Evolutionary conservation across 2,113 vertebrate species (phyloP), one percentile per base, ranked within the genome.

Genomic region (Xyliphius kryptos): DNA sequence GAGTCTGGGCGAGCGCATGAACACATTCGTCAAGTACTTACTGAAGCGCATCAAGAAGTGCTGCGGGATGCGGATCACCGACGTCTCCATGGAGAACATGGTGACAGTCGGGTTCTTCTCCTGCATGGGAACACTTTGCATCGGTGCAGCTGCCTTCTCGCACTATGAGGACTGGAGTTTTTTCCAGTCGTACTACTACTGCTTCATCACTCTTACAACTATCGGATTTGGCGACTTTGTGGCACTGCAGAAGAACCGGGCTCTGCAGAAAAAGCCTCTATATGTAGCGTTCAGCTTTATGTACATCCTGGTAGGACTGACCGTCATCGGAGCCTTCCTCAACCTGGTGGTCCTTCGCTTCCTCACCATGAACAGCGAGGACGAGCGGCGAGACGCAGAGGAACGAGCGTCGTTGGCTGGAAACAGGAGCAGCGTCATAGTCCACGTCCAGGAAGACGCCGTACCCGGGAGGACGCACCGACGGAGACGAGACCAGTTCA

Each of bases 51-150:
- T 97, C 82, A 99, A 99, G 86, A 94, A 94, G 76, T 97, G 94
- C 87, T 97, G 92, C 0, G 93, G 96, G 36, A 89, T 96, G 94
- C 89, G 88, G 76, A 90, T 86, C 89, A 98, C 93, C 0, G 95
- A 97, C 0, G 96, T 98, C 52, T 99, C 96, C 78, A 99, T 97
- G 96, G 95, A 99, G 86, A 99, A 99, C 86, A 99, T 99, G 96
- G 96, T 99, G 77, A 97, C 95, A 0, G 93, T 99, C 43, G 96
- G 96, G 56, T 97, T 99, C 87, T 98, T 99, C 89, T 99, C 95
- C 41, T 99, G 96, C 89, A 92, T 97, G 66, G 95, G 95, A 49
- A 99, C 95, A 7, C 90, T 99, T 72, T 99, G 96, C 84, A 90
- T 99, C 2, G 96, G 96, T 1, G 96, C 96, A 0, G 95, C 92